Evolutionary conservation across 2,797 vertebrate species (phyloP).

Genomic region (Thunnus albacares): DNA sequence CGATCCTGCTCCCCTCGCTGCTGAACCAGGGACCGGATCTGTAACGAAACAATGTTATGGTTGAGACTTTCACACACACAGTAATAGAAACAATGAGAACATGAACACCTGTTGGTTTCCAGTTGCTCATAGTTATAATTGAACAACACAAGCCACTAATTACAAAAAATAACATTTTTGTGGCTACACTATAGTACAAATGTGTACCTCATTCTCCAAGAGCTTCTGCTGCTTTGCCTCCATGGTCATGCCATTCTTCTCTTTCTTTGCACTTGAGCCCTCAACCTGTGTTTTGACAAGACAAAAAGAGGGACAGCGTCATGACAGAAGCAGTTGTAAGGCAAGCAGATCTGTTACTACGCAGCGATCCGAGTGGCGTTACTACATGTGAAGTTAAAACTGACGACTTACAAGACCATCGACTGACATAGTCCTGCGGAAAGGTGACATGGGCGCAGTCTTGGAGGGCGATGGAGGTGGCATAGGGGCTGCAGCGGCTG

Average conservation of each 20-base stretch:
- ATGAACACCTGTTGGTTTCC: background rate
- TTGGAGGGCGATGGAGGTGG: slow-evolving; percentile 69
- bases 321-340: background rate
- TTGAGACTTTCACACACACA: background rate
- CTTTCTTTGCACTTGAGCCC: slow-evolving; percentile 80
- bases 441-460: slow-evolving; percentile 74
- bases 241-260: slow-evolving; percentile 81
- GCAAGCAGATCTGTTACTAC: background rate
- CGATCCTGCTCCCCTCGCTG: slow-evolving; percentile 92
- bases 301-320: background rate
- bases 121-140: background rate
- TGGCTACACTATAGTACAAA: background rate
- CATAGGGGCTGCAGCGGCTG: slow-evolving; percentile 50
- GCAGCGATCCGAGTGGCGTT: background rate
- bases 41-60: background rate
- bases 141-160: background rate
- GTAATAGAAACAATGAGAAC: background rate
- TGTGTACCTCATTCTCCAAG: slow-evolving; percentile 92
- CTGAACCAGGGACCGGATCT: slow-evolving; percentile 93
- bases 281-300: slow-evolving; percentile 66
- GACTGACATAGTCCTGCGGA: slow-evolving; percentile 85
- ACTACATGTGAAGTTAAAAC: background rate
- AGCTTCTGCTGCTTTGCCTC: slow-evolving; percentile 90
- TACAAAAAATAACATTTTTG: background rate
- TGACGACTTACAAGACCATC: slow-evolving; percentile 84